Evolutionary conservation across 2,888 invertebrate genomes (phyloP), one percentile per base, ranked within the genome.

Genomic region (Andrena bicolor): DNA sequence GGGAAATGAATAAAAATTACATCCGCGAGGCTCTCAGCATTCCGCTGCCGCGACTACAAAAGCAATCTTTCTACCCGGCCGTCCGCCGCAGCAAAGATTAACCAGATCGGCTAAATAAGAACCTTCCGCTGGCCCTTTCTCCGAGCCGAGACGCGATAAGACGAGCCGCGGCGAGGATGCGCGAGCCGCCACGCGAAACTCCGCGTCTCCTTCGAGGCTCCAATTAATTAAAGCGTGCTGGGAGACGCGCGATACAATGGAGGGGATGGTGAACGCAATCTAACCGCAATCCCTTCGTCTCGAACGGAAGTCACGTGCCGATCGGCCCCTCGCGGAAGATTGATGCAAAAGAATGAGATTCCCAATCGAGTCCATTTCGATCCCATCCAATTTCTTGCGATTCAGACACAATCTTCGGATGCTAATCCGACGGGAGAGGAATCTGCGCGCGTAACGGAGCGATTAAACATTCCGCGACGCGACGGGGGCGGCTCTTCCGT

Each of bases 1-100:
- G 61, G 84, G 65, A 71, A 86, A 81, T 74, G 86, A 79, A 86
- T 86, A 86, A 84, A 86, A 86, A 79, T 84, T 82, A 79, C 84
- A 74, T 56, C 71, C 73, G 49, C 68, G 84, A 76, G 60, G 81
- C 66, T 60, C 51, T 63, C 41, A 72, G 71, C 78, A 71, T 64
- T 60, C 76, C 49, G 56, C 23, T 65, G 32, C 23, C 41, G 32
- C 20, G 63, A 63, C 61, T 60, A 58, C 58, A 64, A 64, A 73
- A 70, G 80, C 74, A 70, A 71, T 75, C 74, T 70, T 65, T 82
- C 61, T 26, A n/a, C 13, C 13, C 58, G n/a, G 4, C 13, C 8
- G 2, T 32, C 41, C 20, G 32, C n/a, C 30, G n/a, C 20, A 23
- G n/a, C 5, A 79, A 64, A 64, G 63, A 68, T 79, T 69, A 81